These are phyloP conservation scores for Sarcophilus harrisii DNA, from an alignment of 2,797 vertebrate genomes.

Conservation along the genomic window DNA sequence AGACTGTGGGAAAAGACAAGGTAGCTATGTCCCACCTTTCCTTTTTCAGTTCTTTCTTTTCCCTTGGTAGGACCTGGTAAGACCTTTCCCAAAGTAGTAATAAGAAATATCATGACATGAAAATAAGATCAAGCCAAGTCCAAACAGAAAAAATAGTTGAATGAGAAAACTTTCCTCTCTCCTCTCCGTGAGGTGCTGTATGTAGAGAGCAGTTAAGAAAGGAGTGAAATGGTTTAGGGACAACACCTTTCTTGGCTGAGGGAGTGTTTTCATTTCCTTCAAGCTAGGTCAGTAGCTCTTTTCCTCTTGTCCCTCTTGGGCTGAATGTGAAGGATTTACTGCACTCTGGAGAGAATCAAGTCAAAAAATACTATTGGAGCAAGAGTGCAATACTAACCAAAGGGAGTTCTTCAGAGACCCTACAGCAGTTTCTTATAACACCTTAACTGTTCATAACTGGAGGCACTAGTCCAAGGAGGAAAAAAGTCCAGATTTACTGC, in stretches of 20 bases:
- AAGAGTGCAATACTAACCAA: not conserved
- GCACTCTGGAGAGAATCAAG: not conserved
- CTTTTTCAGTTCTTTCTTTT: not conserved
- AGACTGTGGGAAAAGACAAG: not conserved
- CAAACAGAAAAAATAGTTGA: not conserved
- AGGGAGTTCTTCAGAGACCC: not conserved
- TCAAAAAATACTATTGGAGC: not conserved
- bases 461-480: not conserved
- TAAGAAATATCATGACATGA: not conserved
- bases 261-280: conserved; percentile 5
- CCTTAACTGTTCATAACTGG: not conserved
- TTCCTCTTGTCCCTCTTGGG: not conserved
- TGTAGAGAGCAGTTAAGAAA: not conserved
- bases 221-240: not conserved
- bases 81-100: not conserved
- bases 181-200: not conserved
- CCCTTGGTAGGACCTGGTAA: not conserved
- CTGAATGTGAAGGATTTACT: not conserved
- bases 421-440: not conserved
- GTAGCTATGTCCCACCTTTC: not conserved
- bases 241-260: not conserved
- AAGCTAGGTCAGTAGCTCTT: not conserved
- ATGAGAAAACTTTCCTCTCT: not conserved
- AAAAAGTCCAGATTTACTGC: not conserved
- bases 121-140: not conserved